Conservation (phyloP, 2,113 vertebrate genomes). For the Microtus ochrogaster region DNA sequence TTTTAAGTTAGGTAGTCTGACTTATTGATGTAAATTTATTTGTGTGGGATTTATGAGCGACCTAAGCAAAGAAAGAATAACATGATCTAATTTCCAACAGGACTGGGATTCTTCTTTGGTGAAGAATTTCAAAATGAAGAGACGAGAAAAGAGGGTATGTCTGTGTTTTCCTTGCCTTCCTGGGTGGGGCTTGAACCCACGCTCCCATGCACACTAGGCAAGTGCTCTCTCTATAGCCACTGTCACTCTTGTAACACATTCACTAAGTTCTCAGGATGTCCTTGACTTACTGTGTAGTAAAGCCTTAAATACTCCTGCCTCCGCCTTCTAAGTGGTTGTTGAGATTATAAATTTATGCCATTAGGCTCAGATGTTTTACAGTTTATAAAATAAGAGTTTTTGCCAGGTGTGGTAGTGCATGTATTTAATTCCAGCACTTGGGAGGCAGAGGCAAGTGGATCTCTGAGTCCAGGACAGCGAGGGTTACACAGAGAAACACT, state of each 20-base stretch:
- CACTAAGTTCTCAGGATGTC: not conserved
- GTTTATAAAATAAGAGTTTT: slow-evolving; percentile 37
- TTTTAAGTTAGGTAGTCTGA: slow-evolving; percentile 32
- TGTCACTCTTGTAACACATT: not conserved
- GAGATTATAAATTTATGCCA: not conserved
- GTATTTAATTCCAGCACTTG: not conserved
- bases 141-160: slow-evolving; percentile 95
- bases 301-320: not conserved
- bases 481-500: not conserved
- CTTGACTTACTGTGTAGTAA: not conserved
- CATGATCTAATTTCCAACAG: slow-evolving; percentile 84
- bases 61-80: slow-evolving; percentile 69
- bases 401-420: not conserved
- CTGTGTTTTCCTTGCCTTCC: not conserved
- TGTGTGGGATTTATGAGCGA: slow-evolving; percentile 11
- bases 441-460: not conserved
- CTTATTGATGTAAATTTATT: slow-evolving; percentile 55
- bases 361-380: not conserved
- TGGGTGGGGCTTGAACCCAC: not conserved
- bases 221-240: not conserved
- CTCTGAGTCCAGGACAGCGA: not conserved
- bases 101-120: slow-evolving; percentile 96
- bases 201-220: not conserved
- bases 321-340: not conserved
- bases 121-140: slow-evolving; percentile 93